Evolutionary conservation across 2,113 vertebrate species (phyloP).

Genomic region (Calypte anna): DNA sequence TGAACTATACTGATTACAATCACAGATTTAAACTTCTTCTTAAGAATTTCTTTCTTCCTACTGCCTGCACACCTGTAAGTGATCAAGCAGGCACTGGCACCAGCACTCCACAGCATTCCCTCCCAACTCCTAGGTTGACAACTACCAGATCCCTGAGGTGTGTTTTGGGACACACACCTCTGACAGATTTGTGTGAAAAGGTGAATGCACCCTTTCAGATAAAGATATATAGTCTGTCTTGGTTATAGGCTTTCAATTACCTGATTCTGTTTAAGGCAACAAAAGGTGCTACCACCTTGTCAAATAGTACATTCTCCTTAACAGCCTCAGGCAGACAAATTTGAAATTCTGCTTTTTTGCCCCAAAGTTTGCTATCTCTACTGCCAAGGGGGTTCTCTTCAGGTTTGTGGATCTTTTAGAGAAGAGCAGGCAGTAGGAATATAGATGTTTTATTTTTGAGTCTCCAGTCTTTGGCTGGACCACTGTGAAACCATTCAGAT

Average conservation of each 20-base stretch:
- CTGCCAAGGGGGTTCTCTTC: neutral
- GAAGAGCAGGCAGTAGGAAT: neutral
- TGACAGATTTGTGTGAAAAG: neutral
- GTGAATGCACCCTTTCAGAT: neutral
- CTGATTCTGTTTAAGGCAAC: neutral
- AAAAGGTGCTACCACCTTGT: neutral
- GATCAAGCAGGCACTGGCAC: neutral
- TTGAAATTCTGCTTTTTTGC: neutral
- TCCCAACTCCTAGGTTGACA: neutral
- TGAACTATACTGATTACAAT: neutral
- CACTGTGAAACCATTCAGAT: neutral
- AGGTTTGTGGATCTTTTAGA: neutral
- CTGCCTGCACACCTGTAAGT: neutral
- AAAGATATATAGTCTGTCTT: fast-evolving
- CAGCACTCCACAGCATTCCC: neutral
- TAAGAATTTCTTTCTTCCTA: neutral
- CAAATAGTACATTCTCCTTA: neutral
- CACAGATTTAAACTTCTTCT: neutral
- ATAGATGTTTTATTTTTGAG: neutral
- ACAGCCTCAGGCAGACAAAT: neutral
- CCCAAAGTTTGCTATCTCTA: neutral
- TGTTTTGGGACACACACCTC: neutral
- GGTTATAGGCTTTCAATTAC: neutral
- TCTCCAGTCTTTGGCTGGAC: neutral
- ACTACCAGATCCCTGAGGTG: neutral